Evolutionary conservation across 1,140 invertebrate species (phyloP), one percentile per base, ranked within the genome.

Genomic region (Radopholus similis): DNA sequence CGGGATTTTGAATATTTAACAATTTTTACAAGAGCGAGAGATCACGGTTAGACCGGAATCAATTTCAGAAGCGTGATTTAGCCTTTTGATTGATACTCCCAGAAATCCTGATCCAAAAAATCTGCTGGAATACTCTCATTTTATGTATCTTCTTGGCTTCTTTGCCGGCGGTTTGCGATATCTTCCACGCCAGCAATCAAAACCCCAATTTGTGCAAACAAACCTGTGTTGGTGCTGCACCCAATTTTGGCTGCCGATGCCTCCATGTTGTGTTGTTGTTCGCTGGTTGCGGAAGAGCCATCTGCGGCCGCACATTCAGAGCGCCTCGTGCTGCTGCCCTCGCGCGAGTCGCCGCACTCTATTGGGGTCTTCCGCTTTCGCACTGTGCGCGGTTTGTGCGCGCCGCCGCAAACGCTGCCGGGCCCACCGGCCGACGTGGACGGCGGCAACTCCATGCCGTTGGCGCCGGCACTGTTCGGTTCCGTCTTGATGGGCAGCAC

Each of bases 121-220:
- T 11, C 65, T 28, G 42, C 56, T 77, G 30, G 64, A 32, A 9
- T 54, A 23, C 68, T n/a, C n/a, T n/a, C n/a, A n/a, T n/a, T n/a
- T n/a, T n/a, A n/a, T n/a, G n/a, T n/a, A n/a, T n/a, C n/a, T n/a
- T n/a, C n/a, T n/a, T n/a, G n/a, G n/a, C n/a, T n/a, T n/a, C n/a
- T n/a, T n/a, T n/a, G n/a, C n/a, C n/a, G n/a, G n/a, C n/a, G n/a
- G n/a, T n/a, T n/a, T n/a, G n/a, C n/a, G n/a, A n/a, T n/a, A n/a
- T n/a, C n/a, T n/a, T n/a, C n/a, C n/a, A n/a, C n/a, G n/a, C n/a
- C n/a, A n/a, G n/a, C n/a, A 26, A 56, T 56, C 5, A 44, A 6
- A 4, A 56, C 18, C 4, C n/a, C 38, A 15, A 56, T 5, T 35
- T 32, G 23, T 32, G 37, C 53, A 34, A 13, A 34, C 47, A 4